These are phyloP conservation scores for Ormyrus nitidulus DNA, from an alignment of 2,888 invertebrate species.

Conservation along the genomic window DNA sequence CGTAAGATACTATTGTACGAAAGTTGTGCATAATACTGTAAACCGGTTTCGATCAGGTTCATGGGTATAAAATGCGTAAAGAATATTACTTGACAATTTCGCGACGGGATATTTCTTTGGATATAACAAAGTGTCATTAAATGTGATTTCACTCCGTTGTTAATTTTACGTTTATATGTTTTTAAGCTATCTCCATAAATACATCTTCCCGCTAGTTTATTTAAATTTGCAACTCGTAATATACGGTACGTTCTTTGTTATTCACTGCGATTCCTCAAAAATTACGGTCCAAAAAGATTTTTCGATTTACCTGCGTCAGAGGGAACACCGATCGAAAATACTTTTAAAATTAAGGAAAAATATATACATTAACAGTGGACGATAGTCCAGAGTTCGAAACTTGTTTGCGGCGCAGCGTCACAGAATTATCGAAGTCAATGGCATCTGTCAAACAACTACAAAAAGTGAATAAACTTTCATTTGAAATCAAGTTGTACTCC, in stretches of 20 bases:
- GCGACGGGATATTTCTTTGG: constrained; percentile 23
- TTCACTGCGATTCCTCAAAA: no score
- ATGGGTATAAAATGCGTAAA: constrained; percentile 27
- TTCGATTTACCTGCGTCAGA: no score
- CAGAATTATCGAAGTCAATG: constrained; percentile 10
- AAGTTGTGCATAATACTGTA: constrained; percentile 44
- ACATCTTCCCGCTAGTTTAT: neutral
- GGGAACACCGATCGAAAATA: no score
- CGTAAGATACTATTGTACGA: constrained; percentile 35
- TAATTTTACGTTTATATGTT: constrained; percentile 37
- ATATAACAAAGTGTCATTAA: constrained; percentile 49
- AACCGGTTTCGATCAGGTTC: constrained; percentile 50
- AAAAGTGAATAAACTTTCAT: neutral
- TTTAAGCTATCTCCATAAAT: constrained; percentile 24
- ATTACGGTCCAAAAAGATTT: no score
- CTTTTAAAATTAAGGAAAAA: no score
- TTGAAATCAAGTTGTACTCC: neutral
- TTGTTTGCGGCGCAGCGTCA: constrained; percentile 18
- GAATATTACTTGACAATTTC: constrained; percentile 41
- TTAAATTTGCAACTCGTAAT: neutral
- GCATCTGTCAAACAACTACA: neutral
- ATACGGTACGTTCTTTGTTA: no score
- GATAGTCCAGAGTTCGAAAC: neutral
- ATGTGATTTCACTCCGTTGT: constrained; percentile 31
- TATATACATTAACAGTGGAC: no score